Evolutionary conservation across 1,140 invertebrate species (phyloP), one percentile per base, ranked within the genome.

Genomic region (Venturia canescens): DNA sequence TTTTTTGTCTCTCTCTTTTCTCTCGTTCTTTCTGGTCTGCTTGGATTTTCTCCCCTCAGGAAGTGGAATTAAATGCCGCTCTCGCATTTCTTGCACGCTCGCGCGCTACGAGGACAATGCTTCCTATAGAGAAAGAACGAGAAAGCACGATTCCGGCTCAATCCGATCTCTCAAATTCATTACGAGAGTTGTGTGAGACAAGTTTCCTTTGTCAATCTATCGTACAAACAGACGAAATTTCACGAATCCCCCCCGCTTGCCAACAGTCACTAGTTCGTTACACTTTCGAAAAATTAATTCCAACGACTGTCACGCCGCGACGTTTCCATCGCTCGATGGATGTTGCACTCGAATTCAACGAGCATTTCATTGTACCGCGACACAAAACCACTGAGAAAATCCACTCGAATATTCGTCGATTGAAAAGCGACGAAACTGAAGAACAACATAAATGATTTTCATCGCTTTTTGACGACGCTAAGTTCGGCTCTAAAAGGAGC

Each of bases 61-160:
- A 83, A 85, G 79, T 83, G 80, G 77, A 83, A 80, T 84, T 84
- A 85, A 84, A 82, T 82, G 80, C 82, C 82, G 71, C 63, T 81
- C 77, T 81, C 74, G 29, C 63, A 27, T 80, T 79, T 83, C 80
- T 81, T 83, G 79, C 70, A 70, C 74, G 78, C 80, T 75, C 71
- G 79, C 71, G 79, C 77, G 15, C 79, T 79, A 81, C 78, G 82
- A 81, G 82, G 82, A 86, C 81, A 82, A 81, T 84, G 82, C 79
- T 67, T 77, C 53, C 48, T 69, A 31, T 69, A 69, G 29, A 69
- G 29, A 69, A 27, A 29, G 70, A 29, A 50, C 72, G 78, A 82
- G 50, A 67, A 21, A 67, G 23, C 79, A 77, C 66, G 50, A 78
- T 78, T 67, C 76, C 79, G 80, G 80, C 34, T 69, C 66, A 16